phyloP scores from a whole-genome alignment of 1,140 invertebrate species.

The Calosoma granatense region DNA sequence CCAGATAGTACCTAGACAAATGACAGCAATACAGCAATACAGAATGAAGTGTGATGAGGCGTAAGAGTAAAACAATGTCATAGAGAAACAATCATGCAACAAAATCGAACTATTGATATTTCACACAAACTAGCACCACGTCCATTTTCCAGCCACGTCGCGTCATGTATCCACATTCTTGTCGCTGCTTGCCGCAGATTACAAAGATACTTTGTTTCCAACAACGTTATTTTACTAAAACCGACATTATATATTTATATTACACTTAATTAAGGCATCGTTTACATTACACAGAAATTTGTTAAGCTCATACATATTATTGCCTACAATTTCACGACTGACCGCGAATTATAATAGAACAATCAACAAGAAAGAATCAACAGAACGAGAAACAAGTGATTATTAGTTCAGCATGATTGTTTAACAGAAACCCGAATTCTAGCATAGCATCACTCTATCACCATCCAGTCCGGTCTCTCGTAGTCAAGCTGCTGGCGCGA shows the following conservation, averaged over 20 bases:
- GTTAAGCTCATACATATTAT: slow-evolving; percentile 3
- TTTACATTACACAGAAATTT: background rate
- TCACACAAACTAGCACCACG: slow-evolving; percentile 3
- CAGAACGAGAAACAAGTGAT: too few species aligned
- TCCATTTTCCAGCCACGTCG: background rate
- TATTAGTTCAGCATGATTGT: too few species aligned
- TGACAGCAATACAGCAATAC: background rate
- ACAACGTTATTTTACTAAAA: background rate
- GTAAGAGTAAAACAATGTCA: background rate
- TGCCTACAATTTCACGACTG: background rate
- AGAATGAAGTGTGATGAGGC: background rate
- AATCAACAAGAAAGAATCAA: too few species aligned
- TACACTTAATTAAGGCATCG: slow-evolving; percentile 1
- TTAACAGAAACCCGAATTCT: background rate
- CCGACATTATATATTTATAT: background rate
- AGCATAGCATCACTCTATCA: background rate
- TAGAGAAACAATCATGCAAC: background rate
- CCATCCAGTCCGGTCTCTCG: too few species aligned
- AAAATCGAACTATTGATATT: background rate
- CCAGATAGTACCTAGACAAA: background rate
- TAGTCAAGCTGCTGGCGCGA: too few species aligned
- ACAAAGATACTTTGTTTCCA: slow-evolving; percentile 9
- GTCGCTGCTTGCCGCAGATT: background rate
- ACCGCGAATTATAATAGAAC: too few species aligned
- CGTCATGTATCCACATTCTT: background rate